Base-by-base conservation (phyloP, 2,113 vertebrate genomes). In the Cyprinodon brontotheroides region DNA sequence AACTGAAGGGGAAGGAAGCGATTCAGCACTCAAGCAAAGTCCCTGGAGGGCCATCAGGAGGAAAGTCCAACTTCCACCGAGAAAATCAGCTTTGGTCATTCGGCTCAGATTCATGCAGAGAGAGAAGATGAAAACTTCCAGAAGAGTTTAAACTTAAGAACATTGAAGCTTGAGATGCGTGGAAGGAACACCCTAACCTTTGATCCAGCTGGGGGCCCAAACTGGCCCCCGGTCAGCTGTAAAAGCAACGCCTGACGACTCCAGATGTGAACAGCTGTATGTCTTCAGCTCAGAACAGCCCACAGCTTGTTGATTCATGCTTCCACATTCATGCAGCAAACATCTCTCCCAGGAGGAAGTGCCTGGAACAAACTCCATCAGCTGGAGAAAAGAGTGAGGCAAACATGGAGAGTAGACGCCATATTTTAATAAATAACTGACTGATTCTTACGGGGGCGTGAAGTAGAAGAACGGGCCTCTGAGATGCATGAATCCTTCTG, bases 1-100 rank as follows among this genome's bases (percentile, higher is more conserved):
- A 78, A 77, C 20, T 47, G 70, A 83, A 73, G 69, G 60, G 79
- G 79, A 84, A 84, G 86, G 79, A 83, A 85, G 75, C 64, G 73
- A 80, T 83, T 82, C 66, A 88, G 77, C 71, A 22, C 75, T 70
- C 36, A 38, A 20, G 17, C 50, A n/a, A 59, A 39, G n/a, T 68
- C 43, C 68, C 74, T 67, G 57, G 10, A 39, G 7, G 17, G 50
- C 8, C 17, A 2, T 17, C 5, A 15, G 48, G 4, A 17, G 15
- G 48, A 15, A 50, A 15, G 15, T 50, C 15, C 0, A 50, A 14
- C 15, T 50, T 50, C 5, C 17, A 50, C 20, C 17, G 9, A 20
- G 20, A 4, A n/a, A n/a, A 53, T n/a, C 4, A n/a, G 38, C 61
- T 29, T 61, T 61, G 9, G 17, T 53, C 8, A 2, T 53, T 53